These are phyloP conservation scores for Myiozetetes cayanensis DNA, from an alignment of 2,113 vertebrate species.

Conservation along the genomic window DNA sequence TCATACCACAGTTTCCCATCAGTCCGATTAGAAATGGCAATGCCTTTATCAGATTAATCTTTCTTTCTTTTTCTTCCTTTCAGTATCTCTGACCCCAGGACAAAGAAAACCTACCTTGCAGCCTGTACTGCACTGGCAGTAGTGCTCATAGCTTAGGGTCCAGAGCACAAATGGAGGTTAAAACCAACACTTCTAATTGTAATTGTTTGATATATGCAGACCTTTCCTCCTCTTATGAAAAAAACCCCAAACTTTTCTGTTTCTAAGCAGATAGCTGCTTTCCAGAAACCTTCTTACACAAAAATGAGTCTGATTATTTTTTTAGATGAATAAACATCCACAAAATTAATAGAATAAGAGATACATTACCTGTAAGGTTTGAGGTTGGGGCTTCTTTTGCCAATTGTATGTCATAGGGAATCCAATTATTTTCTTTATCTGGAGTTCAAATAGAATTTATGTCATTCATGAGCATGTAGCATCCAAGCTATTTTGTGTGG, in stretches of 20 bases:
- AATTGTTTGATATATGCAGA: not conserved
- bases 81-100: constrained; percentile 39
- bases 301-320: not conserved
- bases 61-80: constrained; percentile 54
- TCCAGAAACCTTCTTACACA: not conserved
- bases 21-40: constrained; percentile 76
- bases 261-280: not conserved
- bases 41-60: constrained; percentile 77
- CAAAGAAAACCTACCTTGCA: constrained; percentile 6
- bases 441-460: not conserved
- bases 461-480: not conserved
- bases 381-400: not conserved
- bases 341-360: not conserved
- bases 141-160: not conserved
- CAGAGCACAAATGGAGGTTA: not conserved
- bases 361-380: not conserved
- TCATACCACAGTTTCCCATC: constrained; percentile 74
- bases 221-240: not conserved
- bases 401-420: not conserved
- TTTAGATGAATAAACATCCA: not conserved
- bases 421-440: not conserved
- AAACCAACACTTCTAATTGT: constrained; percentile 1
- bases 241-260: not conserved
- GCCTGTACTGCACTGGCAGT: not conserved
- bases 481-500: not conserved